These are phyloP conservation scores for Esperia sulphurella DNA, from an alignment of 2,888 invertebrate genomes.

Conservation along the genomic window DNA sequence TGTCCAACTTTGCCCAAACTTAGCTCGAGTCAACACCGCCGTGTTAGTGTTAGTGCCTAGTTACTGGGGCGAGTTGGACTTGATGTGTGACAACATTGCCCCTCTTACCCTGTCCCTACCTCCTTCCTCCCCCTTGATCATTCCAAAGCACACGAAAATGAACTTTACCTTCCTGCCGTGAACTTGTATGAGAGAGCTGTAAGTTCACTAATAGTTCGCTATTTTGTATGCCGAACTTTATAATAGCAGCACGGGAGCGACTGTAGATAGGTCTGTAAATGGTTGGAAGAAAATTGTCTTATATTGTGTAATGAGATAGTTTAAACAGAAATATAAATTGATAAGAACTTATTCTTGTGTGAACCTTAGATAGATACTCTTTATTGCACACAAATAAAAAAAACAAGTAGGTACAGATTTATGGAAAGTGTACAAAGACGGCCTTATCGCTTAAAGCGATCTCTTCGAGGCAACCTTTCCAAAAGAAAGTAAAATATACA, in stretches of 20 bases:
- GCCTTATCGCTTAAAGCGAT: no score
- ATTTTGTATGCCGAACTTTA: constrained; percentile 37
- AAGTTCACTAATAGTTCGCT: constrained; percentile 7
- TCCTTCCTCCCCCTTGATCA: neutral
- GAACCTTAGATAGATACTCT: no score
- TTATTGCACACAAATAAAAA: no score
- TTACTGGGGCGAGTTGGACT: constrained; percentile 34
- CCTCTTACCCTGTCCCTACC: neutral
- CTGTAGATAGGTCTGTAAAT: no score
- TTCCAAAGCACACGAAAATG: constrained; percentile 14
- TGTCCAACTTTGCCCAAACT: constrained; percentile 44
- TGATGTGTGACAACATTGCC: constrained; percentile 26
- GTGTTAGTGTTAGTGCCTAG: constrained; percentile 32
- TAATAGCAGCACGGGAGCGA: constrained; percentile 21
- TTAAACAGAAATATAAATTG: no score
- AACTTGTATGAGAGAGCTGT: neutral
- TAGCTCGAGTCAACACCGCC: constrained; percentile 41
- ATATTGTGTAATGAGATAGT: no score
- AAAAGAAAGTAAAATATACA: no score
- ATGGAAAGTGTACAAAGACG: no score
- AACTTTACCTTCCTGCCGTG: constrained; percentile 21
- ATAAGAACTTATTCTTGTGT: no score
- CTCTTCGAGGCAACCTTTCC: no score
- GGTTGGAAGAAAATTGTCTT: no score
- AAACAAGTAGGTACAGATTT: no score